Evolutionary conservation across 2,113 vertebrate genomes (phyloP).

Genomic region (Echinops telfairi): DNA sequence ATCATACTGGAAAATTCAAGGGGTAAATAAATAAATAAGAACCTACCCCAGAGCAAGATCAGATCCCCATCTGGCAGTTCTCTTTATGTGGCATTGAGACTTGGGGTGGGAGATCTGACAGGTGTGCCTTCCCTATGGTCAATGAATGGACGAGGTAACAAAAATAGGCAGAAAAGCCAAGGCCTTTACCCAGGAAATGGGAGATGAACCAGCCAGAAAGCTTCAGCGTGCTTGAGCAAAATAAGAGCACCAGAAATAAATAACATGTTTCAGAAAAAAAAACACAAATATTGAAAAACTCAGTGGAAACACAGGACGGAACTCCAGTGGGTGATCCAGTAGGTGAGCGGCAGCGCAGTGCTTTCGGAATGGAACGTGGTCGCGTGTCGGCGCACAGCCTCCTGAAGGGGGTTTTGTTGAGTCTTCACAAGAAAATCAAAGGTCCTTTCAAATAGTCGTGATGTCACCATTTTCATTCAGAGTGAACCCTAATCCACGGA

Average conservation of each 20-base stretch:
- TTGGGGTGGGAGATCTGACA: not conserved
- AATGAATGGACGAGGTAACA: not conserved
- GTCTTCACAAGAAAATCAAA: too few species aligned
- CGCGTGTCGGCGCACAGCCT: too few species aligned
- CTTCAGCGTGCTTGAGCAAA: not conserved
- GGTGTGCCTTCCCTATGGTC: too few species aligned
- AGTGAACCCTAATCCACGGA: not conserved
- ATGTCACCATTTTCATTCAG: not conserved
- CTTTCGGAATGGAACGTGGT: too few species aligned
- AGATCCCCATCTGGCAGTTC: not conserved
- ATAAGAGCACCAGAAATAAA: not conserved
- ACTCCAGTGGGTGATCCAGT: too few species aligned
- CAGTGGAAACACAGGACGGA: too few species aligned
- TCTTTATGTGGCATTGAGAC: not conserved
- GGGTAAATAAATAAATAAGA: not conserved
- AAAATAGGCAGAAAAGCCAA: not conserved
- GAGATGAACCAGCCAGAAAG: not conserved
- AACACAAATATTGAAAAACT: too few species aligned
- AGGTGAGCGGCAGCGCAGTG: too few species aligned
- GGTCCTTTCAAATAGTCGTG: too few species aligned
- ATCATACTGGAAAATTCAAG: not conserved
- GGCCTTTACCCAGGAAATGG: not conserved
- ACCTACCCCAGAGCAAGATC: not conserved
- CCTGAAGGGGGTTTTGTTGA: too few species aligned
- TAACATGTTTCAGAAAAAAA: not conserved